phyloP scores from a whole-genome alignment of 2,888 invertebrate species.

The Fragum whitleyi region DNA sequence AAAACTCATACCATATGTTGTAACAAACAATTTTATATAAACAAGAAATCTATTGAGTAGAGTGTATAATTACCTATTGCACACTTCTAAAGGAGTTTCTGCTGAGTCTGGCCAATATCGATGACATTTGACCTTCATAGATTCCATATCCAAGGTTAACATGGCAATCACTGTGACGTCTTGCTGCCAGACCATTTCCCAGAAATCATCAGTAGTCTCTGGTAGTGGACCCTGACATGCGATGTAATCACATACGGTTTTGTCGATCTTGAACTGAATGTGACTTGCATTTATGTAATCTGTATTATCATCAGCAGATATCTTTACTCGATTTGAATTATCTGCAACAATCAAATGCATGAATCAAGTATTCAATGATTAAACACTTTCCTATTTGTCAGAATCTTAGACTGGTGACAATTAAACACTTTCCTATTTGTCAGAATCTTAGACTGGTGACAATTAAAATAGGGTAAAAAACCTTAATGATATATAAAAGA shows the following conservation, averaged over 20 bases:
- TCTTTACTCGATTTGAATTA: slow-evolving; percentile 80
- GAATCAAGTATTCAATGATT: neutral
- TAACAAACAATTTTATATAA: too few relatives aligned
- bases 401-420: neutral
- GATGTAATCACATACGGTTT: slow-evolving; percentile 75
- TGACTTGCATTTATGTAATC: slow-evolving; percentile 84
- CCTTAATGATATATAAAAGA: too few relatives aligned
- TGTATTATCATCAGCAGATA: slow-evolving; percentile 66
- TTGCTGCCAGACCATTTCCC: slow-evolving; percentile 99
- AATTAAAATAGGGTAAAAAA: too few relatives aligned
- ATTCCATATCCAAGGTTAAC: slow-evolving; percentile 95
- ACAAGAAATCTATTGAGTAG: too few relatives aligned
- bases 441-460: neutral
- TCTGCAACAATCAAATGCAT: slow-evolving; percentile 69
- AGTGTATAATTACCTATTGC: slow-evolving; percentile 71
- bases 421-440: neutral
- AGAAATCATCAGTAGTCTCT: slow-evolving; percentile 96
- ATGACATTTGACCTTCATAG: slow-evolving; percentile 97
- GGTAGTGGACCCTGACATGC: slow-evolving; percentile 91
- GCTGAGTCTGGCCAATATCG: slow-evolving; percentile 94
- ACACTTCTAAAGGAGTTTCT: slow-evolving; percentile 66
- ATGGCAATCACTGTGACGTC: slow-evolving; percentile 93
- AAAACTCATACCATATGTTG: too few relatives aligned
- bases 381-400: neutral
- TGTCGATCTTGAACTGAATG: slow-evolving; percentile 70